Evolutionary conservation across 2,888 invertebrate species (phyloP).

Genomic region (Harpalus rubripes): DNA sequence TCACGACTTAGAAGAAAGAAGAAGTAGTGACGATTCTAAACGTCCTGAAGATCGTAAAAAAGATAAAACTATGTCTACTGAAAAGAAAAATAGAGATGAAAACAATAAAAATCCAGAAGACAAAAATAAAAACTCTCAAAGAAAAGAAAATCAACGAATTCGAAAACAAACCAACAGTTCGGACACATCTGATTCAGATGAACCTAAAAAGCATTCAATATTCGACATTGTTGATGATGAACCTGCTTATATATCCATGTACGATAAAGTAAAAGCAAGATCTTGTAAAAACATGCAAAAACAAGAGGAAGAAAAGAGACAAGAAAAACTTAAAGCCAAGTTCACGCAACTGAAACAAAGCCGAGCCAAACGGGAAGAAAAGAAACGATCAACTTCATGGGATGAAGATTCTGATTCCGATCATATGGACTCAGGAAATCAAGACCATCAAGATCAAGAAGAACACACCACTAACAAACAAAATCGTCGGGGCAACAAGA

Average conservation of each 20-base stretch:
- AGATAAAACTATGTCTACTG: constrained; percentile 79
- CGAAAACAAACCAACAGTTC: constrained; percentile 80
- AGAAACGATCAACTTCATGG: constrained; percentile 93
- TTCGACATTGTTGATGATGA: constrained; percentile 94
- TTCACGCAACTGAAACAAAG: constrained; percentile 93
- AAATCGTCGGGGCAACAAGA: constrained; percentile 73
- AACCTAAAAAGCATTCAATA: constrained; percentile 93
- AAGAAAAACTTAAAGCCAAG: constrained; percentile 92
- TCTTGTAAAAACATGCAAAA: constrained; percentile 97
- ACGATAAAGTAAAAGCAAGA: constrained; percentile 96
- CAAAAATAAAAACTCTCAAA: constrained; percentile 69
- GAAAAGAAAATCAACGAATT: constrained; percentile 73
- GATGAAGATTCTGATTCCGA: constrained; percentile 90
- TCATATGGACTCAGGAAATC: constrained; percentile 67
- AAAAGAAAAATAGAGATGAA: constrained; percentile 79
- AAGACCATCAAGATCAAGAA: constrained; percentile 73
- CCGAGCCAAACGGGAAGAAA: constrained; percentile 91
- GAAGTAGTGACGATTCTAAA: constrained; percentile 72
- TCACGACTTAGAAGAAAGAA: constrained; percentile 77
- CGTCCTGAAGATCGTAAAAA: constrained; percentile 76
- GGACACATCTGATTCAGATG: constrained; percentile 87
- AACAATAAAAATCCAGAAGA: constrained; percentile 70
- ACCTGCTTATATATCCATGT: constrained; percentile 97
- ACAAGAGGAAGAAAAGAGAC: constrained; percentile 92
- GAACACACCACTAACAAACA: constrained; percentile 71